Conservation (phyloP, 2,797 vertebrate species). For the Centroberyx gerrardi region DNA sequence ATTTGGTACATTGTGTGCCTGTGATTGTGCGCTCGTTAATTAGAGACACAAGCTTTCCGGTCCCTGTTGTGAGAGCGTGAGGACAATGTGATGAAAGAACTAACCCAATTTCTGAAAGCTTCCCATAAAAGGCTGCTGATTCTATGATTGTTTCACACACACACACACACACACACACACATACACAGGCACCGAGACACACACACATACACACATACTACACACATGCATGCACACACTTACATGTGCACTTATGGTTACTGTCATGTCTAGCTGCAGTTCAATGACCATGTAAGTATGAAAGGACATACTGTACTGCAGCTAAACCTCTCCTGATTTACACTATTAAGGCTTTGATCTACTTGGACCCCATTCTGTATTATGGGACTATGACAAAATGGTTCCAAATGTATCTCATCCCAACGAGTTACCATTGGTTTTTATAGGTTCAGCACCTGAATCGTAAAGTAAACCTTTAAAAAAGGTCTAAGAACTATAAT, state of each 20-base stretch:
- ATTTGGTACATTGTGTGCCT: constrained; percentile 36
- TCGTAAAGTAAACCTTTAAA: constrained; percentile 27
- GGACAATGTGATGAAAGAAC: constrained; percentile 56
- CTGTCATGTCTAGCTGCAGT: background rate
- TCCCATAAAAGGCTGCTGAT: constrained; percentile 58
- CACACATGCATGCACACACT: background rate
- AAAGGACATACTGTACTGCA: background rate
- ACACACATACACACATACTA: background rate
- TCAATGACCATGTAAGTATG: background rate
- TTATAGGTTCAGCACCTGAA: background rate
- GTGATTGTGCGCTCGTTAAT: constrained; percentile 65
- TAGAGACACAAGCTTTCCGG: constrained; percentile 53
- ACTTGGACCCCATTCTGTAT: background rate
- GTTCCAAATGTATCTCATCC: too few relatives aligned
- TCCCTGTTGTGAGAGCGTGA: constrained; percentile 44
- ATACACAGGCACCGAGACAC: background rate
- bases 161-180: background rate
- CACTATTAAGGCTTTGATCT: background rate
- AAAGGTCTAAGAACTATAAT: constrained; percentile 16
- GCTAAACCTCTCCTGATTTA: background rate
- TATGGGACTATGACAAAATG: background rate
- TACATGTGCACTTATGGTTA: constrained; percentile 1
- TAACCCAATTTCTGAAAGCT: constrained; percentile 58
- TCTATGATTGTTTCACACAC: constrained; percentile 44
- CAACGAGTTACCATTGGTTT: background rate